Base-by-base conservation (phyloP, 2,113 vertebrate species). In the Zapornia atra region DNA sequence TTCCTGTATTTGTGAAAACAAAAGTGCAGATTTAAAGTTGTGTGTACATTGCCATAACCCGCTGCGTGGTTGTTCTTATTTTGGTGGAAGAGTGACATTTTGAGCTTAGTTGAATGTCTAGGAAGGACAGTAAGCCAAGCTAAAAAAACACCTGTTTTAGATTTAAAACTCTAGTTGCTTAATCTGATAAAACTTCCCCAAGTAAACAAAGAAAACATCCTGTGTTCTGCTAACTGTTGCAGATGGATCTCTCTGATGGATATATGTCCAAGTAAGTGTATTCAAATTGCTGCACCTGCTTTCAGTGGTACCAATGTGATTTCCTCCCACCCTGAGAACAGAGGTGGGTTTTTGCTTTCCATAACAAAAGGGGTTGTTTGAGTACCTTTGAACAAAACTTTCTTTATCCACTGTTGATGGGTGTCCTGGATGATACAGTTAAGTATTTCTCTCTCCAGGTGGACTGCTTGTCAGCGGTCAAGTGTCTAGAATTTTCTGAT, bases 261-360 rank as follows among this genome's bases (percentile, higher is more conserved):
- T 25, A 11, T 0, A n/a, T 28, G 53, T 87, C 38, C 61, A 8
- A 72, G 34, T 42, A 76, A 36, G 15, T 1, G 1, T 22, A 15
- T 85, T 75, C 56, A 60, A 26, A 36, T 36, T 60, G 44, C 50
- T 85, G 21, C 61, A 33, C 10, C 46, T 64, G 18, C 54, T 84
- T 77, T 64, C 50, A 34, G 15, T 69, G 40, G 28, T 50, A 48
- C 34, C 9, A 42, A 3, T 1, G 7, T 20, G 65, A 53, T 87
- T 72, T 85, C 19, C 57, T 84, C 89, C 57, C 34, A 54, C 1
- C 12, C 1, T 17, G 54, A 80, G 70, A 33, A 44, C 64, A 69
- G 40, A 61, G 9, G 10, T 50, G 7, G 0, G 3, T 46, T 84
- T 94, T 73, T 46, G 12, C 29, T 81, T 91, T 66, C 24, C 8